Evolutionary conservation across 53 echinoderm and acorn worm species (phyloP).

Genomic region (Holothuria scabra): DNA sequence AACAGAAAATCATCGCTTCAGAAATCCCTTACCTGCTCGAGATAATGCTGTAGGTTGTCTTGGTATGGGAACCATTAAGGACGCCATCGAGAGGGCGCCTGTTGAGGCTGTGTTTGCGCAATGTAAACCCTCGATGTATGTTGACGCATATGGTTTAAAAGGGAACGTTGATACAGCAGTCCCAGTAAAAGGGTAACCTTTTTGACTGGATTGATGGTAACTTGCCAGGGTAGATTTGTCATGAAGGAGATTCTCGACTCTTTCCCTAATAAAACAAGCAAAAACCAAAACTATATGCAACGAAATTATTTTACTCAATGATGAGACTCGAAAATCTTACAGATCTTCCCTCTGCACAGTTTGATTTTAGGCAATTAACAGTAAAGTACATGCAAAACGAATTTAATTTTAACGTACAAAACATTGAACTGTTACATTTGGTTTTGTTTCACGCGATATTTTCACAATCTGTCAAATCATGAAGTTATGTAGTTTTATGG

Average conservation of each 20-base stretch:
- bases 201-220: conserved; percentile 8
- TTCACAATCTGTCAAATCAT: no score
- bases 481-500: no score
- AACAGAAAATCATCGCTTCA: no score
- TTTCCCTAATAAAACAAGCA: not conserved
- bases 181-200: conserved; percentile 1
- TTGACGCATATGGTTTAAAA: conserved; percentile 12
- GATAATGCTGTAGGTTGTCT: conserved; percentile 10
- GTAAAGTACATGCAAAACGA: not conserved
- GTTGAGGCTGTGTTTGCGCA: not conserved
- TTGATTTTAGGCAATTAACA: no score
- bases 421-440: no score
- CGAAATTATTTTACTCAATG: no score
- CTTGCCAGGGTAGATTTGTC: conserved; percentile 16
- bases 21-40: not conserved
- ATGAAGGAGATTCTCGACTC: conserved; percentile 30
- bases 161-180: not conserved
- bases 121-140: not conserved
- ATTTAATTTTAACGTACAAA: not conserved
- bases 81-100: not conserved
- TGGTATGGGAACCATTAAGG: conserved; percentile 21
- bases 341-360: no score
- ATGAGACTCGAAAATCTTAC: no score
- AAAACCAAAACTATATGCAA: no score
- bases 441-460: no score